phyloP scores from a whole-genome alignment of 2,888 invertebrate genomes.

The Orchesella flavescens region DNA sequence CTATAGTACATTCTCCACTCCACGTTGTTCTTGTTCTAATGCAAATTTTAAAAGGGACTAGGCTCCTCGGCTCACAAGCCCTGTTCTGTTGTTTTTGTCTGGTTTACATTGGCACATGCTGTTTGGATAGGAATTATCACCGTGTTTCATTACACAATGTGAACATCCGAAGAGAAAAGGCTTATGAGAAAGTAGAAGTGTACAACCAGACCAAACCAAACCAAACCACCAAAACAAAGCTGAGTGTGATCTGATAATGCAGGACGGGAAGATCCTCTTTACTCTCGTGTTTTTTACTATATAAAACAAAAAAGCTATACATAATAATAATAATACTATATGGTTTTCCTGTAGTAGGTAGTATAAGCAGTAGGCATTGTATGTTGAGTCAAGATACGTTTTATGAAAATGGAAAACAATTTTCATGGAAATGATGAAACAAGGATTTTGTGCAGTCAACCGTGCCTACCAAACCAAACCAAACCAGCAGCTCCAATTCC shows the following conservation, averaged over 20 bases:
- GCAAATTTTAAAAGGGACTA: no score
- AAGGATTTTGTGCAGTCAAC: conserved; percentile 48
- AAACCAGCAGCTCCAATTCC: conserved; percentile 24
- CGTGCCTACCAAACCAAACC: conserved; percentile 39
- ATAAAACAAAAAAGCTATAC: neutral
- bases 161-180: conserved; percentile 18
- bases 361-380: no score
- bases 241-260: neutral
- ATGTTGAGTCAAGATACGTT: conserved; percentile 30
- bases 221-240: neutral
- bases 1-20: neutral
- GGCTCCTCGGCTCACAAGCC: no score
- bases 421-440: conserved; percentile 57
- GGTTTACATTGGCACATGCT: neutral
- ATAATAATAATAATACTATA: no score
- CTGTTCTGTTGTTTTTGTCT: no score
- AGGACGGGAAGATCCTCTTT: conserved; percentile 14
- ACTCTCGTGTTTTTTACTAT: conserved; percentile 15
- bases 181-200: neutral
- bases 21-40: neutral
- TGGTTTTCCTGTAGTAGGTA: no score
- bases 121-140: conserved; percentile 28
- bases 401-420: conserved; percentile 61
- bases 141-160: conserved; percentile 34
- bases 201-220: neutral